Conservation (phyloP, 2,113 vertebrate genomes). For the Amia ocellicauda region DNA sequence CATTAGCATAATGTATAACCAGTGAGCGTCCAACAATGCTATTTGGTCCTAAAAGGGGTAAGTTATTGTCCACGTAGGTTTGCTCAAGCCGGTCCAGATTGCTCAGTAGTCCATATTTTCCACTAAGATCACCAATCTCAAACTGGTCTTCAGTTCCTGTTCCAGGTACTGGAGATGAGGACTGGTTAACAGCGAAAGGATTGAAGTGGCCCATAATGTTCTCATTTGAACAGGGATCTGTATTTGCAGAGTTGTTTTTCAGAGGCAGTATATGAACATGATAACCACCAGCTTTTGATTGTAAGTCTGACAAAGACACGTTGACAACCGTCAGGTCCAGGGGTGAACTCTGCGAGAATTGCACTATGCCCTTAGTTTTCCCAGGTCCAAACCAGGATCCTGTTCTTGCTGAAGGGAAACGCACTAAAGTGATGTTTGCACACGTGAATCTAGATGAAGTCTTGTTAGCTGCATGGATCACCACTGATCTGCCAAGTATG, state of each 20-base stretch:
- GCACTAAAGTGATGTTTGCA: conserved; percentile 62
- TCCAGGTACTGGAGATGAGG: conserved; percentile 52
- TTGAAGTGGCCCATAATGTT: conserved; percentile 68
- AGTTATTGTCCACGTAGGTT: conserved; percentile 47
- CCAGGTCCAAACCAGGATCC: conserved; percentile 54
- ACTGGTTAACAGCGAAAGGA: conserved; percentile 49
- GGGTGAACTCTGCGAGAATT: conserved; percentile 52
- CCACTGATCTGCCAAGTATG: conserved; percentile 60
- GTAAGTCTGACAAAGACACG: conserved; percentile 51
- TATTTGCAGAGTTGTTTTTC: conserved; percentile 15
- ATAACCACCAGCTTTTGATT: conserved; percentile 54
- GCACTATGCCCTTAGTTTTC: conserved; percentile 40
- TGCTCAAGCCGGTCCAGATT: conserved; percentile 26
- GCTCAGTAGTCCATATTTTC: conserved; percentile 64
- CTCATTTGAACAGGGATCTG: conserved; percentile 53
- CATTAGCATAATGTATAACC: conserved; percentile 62
- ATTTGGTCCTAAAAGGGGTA: conserved; percentile 61
- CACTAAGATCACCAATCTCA: conserved; percentile 70
- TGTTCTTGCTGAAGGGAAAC: conserved; percentile 33
- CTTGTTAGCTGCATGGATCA: conserved; percentile 56
- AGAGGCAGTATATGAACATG: conserved; percentile 66
- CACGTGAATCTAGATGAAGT: conserved; percentile 57
- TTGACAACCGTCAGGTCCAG: conserved; percentile 54
- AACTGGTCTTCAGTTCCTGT: conserved; percentile 69
- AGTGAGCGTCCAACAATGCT: conserved; percentile 65